These are phyloP conservation scores for Argyrosomus japonicus DNA, from an alignment of 2,113 vertebrate genomes.

Conservation along the genomic window DNA sequence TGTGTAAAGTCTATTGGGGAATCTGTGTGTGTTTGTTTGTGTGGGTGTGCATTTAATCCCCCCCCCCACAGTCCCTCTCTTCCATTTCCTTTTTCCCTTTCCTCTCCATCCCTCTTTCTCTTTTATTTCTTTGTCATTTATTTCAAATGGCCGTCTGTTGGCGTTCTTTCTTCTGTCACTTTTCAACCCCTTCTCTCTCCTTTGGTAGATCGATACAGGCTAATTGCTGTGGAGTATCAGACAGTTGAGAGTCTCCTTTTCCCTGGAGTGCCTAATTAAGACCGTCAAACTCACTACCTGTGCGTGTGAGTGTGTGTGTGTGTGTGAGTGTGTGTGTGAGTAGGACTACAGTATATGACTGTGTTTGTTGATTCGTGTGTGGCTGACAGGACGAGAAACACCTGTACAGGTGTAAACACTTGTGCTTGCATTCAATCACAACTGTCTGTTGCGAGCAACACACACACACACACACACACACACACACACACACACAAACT, in stretches of 20 bases:
- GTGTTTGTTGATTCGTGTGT: neutral
- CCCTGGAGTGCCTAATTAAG: conserved; percentile 67
- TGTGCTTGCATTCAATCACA: neutral
- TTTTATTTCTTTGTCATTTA: neutral
- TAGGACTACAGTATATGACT: neutral
- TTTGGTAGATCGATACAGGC: conserved; percentile 62
- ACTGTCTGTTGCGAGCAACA: neutral
- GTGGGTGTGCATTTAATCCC: neutral
- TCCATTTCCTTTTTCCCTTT: neutral
- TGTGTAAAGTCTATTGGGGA: neutral
- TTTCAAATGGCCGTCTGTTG: neutral
- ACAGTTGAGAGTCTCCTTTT: conserved; percentile 51
- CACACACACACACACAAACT: neutral
- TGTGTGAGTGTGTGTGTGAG: neutral
- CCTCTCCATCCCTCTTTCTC: neutral
- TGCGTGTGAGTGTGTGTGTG: conserved; percentile 1
- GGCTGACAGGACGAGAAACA: conserved; percentile 10
- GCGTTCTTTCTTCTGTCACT: conserved; percentile 12
- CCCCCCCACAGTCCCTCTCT: too few relatives aligned
- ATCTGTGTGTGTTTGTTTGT: neutral
- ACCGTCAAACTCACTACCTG: conserved; percentile 29
- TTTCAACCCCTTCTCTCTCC: neutral
- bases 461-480: neutral
- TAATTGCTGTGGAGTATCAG: conserved; percentile 64
- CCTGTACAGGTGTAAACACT: neutral